Conservation (phyloP, 2,888 invertebrate species). For the Latrodectus elegans region DNA sequence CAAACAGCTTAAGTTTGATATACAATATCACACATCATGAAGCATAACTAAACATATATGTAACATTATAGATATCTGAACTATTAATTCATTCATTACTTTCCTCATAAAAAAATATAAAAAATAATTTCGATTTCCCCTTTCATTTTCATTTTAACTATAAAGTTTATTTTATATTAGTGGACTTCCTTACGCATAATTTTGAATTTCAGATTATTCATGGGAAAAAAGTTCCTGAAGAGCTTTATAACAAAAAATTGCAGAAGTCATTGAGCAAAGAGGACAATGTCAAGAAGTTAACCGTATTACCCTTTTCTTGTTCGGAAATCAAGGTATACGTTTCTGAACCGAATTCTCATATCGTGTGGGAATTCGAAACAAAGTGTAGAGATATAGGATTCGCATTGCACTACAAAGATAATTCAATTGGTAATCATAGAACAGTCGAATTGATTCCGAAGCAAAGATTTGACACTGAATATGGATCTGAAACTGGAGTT, state of each 20-base stretch:
- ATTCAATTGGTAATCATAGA: neutral
- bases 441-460: constrained; percentile 18
- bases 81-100: too few species aligned
- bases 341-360: neutral
- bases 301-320: neutral
- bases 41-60: too few species aligned
- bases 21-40: too few species aligned
- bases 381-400: constrained; percentile 37
- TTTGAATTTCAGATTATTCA: constrained; percentile 18
- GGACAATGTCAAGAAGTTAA: constrained; percentile 9
- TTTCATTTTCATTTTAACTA: too few species aligned
- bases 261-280: neutral
- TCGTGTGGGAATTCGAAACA: constrained; percentile 56
- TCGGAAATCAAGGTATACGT: constrained; percentile 11
- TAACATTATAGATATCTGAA: too few species aligned
- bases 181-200: too few species aligned
- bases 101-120: too few species aligned
- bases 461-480: constrained; percentile 31
- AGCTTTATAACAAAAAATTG: constrained; percentile 11
- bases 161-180: too few species aligned
- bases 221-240: constrained; percentile 15
- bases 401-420: constrained; percentile 19
- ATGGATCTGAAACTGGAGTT: constrained; percentile 24
- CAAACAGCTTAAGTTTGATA: too few species aligned
- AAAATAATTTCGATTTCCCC: too few species aligned